Evolutionary conservation across 2,888 invertebrate species (phyloP), one percentile per base, ranked within the genome.

Genomic region (Rhaphigaster nebulosa): DNA sequence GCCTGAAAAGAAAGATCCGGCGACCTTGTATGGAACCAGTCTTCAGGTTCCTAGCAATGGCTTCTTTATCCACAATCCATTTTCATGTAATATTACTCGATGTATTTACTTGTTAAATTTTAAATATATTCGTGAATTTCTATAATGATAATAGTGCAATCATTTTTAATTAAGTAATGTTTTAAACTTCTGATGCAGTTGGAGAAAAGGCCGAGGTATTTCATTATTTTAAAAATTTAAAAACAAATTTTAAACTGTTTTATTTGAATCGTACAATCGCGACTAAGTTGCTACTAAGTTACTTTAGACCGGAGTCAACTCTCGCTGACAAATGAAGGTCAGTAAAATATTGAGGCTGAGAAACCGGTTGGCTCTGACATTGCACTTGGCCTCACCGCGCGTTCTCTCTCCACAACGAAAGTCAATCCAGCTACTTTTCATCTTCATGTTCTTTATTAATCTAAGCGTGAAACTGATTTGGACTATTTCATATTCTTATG

Each of bases 311-410:
- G 45, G n/a, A 50, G 10, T 50, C 84, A 45, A 84, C 84, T 84
- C 84, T 84, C 84, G 45, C 84, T 50, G 84, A 50, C 84, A 84
- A 84, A 84, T 84, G 84, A 84, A 84, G 84, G 84, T 84, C 84
- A 84, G 84, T 84, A 84, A 84, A 84, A 84, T 84, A 84, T 84
- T 45, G n/a, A 45, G 84, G n/a, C 45, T n/a, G 41, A 2, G 45
- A 12, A 45, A 84, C 84, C 84, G 84, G 84, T 84, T 84, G 13
- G 1, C 38, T 70, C 5, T 23, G 23, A 26, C 26, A 60, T 12
- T 20, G 23, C 76, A 29, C 70, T 10, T 18, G n/a, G n/a, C n/a
- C n/a, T n/a, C n/a, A n/a, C n/a, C n/a, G n/a, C n/a, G 8, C 20
- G 2, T 38, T 8, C n/a, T 26, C n/a, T 15, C 84, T 84, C 84